Conservation (phyloP, 2,113 vertebrate genomes). For the Lota lota region DNA sequence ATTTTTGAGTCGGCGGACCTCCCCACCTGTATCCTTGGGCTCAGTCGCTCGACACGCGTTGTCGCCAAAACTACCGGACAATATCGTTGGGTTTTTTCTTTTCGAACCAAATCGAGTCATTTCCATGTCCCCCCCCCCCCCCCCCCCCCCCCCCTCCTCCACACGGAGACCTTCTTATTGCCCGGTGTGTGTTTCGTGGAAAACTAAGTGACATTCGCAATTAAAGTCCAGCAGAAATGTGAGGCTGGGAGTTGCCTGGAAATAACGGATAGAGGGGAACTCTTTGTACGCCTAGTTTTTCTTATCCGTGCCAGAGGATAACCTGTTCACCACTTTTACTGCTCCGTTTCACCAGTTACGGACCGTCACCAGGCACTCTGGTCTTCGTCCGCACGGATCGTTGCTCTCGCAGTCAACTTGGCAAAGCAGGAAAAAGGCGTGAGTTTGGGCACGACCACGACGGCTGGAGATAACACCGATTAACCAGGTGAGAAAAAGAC, state of each 20-base stretch:
- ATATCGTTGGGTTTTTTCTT: conserved; percentile 6
- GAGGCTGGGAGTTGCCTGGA: conserved; percentile 39
- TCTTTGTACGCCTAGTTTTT: conserved; percentile 13
- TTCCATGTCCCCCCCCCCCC: too few relatives aligned
- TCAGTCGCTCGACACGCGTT: background rate
- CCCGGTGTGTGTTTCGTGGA: conserved; percentile 34
- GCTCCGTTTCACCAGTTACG: conserved; percentile 45
- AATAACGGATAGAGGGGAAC: conserved; percentile 31
- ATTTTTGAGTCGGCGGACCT: conserved; percentile 60
- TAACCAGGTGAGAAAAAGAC: conserved; percentile 59
- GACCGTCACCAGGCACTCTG: conserved; percentile 44
- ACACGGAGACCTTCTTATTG: conserved; percentile 20
- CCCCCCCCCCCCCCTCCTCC: too few relatives aligned
- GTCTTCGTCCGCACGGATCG: conserved; percentile 47
- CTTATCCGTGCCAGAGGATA: conserved; percentile 58
- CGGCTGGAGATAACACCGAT: conserved; percentile 45
- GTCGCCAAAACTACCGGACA: background rate
- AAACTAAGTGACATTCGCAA: conserved; percentile 46
- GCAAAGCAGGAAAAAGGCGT: conserved; percentile 46
- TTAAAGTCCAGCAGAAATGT: conserved; percentile 47
- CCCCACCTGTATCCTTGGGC: conserved; percentile 67
- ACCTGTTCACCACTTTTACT: conserved; percentile 62
- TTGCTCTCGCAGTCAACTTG: conserved; percentile 51
- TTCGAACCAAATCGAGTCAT: conserved; percentile 30
- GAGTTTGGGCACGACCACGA: conserved; percentile 35